A percentile compares a stretch with the other conserved stretches of the same genome.
phyloP scores from a whole-genome alignment of 2,888 invertebrate genomes.

The Harpalus rubripes region DNA sequence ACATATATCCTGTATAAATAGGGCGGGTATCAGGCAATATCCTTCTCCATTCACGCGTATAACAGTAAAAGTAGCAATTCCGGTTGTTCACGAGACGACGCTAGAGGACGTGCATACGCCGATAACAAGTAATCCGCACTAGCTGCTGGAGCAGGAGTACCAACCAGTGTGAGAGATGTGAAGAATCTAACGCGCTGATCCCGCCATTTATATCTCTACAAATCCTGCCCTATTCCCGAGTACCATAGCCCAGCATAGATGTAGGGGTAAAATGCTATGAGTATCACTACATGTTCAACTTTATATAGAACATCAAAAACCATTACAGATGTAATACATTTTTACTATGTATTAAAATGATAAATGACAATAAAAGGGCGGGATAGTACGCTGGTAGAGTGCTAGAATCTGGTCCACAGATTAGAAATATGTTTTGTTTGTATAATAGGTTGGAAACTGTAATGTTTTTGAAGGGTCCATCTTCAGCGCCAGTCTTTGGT shows the following conservation, averaged over 20 bases:
- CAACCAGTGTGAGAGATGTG: conserved; percentile 58
- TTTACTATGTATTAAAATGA: too few species aligned
- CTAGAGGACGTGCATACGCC: conserved; percentile 10
- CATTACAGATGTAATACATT: too few species aligned
- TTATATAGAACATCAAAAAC: too few species aligned
- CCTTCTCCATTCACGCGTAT: conserved; percentile 17
- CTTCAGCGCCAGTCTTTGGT: too few species aligned
- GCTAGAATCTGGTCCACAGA: too few species aligned
- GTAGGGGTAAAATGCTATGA: neutral
- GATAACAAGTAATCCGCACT: conserved; percentile 63
- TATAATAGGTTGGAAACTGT: too few species aligned
- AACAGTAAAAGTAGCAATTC: conserved; percentile 46
- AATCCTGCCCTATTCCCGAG: conserved; percentile 11
- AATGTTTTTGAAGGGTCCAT: too few species aligned
- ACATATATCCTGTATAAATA: neutral
- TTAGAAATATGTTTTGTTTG: too few species aligned
- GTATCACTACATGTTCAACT: too few species aligned
- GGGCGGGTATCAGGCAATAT: neutral
- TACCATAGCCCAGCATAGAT: neutral
- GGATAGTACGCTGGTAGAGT: too few species aligned
- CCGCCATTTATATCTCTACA: conserved; percentile 63
- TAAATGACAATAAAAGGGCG: too few species aligned
- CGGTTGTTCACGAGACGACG: conserved; percentile 3
- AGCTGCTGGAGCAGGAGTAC: conserved; percentile 54
- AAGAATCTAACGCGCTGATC: conserved; percentile 60